Evolutionary conservation across 2,888 invertebrate genomes (phyloP).

Genomic region (Rhogogaster chlorosoma): DNA sequence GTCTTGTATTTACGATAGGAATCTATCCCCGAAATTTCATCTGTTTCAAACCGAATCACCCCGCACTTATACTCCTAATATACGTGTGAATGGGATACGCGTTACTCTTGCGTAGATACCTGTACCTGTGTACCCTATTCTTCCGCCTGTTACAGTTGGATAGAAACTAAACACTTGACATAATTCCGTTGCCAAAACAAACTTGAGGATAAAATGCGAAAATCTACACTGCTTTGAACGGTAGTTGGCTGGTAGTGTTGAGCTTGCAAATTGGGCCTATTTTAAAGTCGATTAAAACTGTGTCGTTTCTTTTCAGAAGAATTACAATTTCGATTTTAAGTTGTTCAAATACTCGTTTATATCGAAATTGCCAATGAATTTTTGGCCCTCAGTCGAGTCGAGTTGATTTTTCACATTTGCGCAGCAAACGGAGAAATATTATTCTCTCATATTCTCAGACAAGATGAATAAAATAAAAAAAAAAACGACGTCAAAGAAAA

Average conservation of each 20-base stretch:
- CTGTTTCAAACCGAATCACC: neutral
- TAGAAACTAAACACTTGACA: neutral
- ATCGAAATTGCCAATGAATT: neutral
- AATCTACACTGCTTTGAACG: constrained; percentile 27
- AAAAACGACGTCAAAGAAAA: neutral
- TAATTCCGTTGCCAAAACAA: neutral
- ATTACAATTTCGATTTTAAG: neutral
- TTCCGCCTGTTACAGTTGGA: neutral
- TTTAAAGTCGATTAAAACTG: neutral
- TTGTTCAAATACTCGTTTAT: neutral
- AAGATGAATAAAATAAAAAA: neutral
- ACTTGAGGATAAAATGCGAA: neutral
- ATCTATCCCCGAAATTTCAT: neutral
- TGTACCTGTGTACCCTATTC: neutral
- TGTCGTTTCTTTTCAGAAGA: neutral
- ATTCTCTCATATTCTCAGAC: too few species aligned
- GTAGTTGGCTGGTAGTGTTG: constrained; percentile 35
- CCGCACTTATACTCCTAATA: neutral
- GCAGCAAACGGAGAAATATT: neutral
- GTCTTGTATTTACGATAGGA: neutral
- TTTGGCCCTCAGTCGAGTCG: neutral
- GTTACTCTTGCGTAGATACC: neutral
- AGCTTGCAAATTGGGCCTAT: constrained; percentile 23
- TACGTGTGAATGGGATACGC: constrained; percentile 10
- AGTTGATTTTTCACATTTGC: neutral